Conservation (phyloP, 1,140 invertebrate genomes). For the Drosophila micromelanica region DNA sequence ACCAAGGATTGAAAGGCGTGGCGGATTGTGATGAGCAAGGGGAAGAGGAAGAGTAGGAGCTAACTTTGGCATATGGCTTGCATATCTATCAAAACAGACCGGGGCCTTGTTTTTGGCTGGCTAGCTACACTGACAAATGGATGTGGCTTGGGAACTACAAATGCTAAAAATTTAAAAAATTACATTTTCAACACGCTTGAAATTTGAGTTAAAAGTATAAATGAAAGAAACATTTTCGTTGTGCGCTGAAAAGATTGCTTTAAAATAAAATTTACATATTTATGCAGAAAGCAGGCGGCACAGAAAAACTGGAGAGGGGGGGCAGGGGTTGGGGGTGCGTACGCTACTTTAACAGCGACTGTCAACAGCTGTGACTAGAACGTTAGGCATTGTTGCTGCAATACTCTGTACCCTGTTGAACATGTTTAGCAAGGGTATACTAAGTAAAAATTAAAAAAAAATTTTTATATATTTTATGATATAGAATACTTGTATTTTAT, state of each 20-base stretch:
- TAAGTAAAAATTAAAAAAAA: too few relatives aligned
- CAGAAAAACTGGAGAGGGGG: too few relatives aligned
- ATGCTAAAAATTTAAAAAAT: background rate
- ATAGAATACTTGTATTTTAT: too few relatives aligned
- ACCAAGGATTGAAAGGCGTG: conserved; percentile 2
- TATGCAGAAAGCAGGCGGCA: conserved; percentile 1
- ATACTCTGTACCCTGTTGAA: too few relatives aligned
- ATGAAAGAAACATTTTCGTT: background rate
- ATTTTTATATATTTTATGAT: too few relatives aligned
- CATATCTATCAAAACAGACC: conserved; percentile 41
- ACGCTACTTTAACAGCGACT: conserved; percentile 11
- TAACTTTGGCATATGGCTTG: conserved; percentile 44
- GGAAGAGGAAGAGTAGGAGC: background rate
- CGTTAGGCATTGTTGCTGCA: conserved; percentile 3
- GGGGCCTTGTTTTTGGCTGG: background rate
- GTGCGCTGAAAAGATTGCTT: conserved; percentile 15
- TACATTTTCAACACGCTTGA: background rate
- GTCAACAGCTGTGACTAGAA: conserved; percentile 36
- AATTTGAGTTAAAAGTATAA: background rate
- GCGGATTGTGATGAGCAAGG: background rate
- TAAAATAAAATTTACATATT: conserved; percentile 29
- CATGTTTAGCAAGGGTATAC: too few relatives aligned
- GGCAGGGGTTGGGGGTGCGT: background rate
- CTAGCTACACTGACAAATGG: background rate
- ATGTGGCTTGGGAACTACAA: background rate